Conservation (phyloP, 2,113 vertebrate genomes). For the Plotosus lineatus region DNA sequence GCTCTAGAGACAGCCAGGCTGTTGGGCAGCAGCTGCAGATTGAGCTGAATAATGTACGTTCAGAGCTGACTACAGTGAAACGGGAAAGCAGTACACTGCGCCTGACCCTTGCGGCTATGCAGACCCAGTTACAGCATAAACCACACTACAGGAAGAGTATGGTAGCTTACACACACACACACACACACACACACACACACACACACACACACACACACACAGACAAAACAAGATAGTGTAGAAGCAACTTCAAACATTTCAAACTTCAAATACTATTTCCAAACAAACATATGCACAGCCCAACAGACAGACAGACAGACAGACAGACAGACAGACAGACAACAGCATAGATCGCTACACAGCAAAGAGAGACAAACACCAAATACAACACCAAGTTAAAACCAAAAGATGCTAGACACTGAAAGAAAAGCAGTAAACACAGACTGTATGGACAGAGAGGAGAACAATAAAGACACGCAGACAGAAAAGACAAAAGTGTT, state of each 20-base stretch:
- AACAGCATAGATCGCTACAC: background rate
- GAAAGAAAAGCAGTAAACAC: background rate
- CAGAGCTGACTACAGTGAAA: conserved; percentile 59
- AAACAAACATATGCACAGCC: background rate
- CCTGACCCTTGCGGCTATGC: conserved; percentile 69
- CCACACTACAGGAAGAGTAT: conserved; percentile 53
- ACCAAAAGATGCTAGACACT: background rate
- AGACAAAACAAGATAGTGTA: background rate
- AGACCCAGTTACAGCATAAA: conserved; percentile 62
- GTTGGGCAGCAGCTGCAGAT: conserved; percentile 60
- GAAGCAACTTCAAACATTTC: background rate
- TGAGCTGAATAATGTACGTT: conserved; percentile 65
- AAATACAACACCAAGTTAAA: background rate
- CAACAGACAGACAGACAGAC: background rate
- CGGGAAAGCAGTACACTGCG: conserved; percentile 74
- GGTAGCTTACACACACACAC: conserved; percentile 58
- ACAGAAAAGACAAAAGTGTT: background rate
- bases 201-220: background rate
- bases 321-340: background rate
- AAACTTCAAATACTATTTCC: too few relatives aligned
- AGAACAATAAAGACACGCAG: background rate
- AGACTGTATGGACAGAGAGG: background rate
- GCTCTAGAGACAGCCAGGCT: conserved; percentile 64
- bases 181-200: background rate
- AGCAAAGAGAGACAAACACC: background rate